These are phyloP conservation scores for Lydus trimaculatus DNA, from an alignment of 2,888 invertebrate genomes.

Conservation along the genomic window DNA sequence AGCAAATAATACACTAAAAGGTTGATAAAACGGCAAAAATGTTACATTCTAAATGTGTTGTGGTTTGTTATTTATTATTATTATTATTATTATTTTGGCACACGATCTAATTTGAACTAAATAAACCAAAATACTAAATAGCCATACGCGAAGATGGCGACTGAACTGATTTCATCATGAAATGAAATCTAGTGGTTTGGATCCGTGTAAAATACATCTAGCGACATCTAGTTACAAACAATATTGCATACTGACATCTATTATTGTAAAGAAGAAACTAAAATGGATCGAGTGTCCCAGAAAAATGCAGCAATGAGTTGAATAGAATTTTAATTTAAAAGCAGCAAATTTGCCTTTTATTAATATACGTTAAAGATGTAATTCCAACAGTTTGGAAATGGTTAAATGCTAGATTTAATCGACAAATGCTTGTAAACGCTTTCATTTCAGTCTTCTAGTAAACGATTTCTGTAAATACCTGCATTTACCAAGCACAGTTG, in stretches of 20 bases:
- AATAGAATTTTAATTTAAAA: no score
- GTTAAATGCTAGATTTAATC: no score
- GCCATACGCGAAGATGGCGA: slow-evolving; percentile 6
- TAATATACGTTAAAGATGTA: no score
- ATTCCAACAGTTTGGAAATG: no score
- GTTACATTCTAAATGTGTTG: slow-evolving; percentile 7
- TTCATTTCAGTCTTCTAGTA: no score
- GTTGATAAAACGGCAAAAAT: neutral
- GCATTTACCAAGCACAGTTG: no score
- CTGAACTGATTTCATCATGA: slow-evolving; percentile 1
- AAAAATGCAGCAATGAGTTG: no score
- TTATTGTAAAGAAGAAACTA: neutral
- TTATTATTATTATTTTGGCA: neutral
- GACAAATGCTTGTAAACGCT: no score
- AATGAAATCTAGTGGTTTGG: neutral
- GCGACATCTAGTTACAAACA: neutral
- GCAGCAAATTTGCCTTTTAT: no score
- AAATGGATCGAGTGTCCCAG: neutral
- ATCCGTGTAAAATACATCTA: neutral
- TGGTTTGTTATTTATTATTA: neutral
- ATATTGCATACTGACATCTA: neutral
- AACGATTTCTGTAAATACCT: no score
- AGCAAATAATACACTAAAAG: neutral
- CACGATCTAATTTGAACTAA: neutral
- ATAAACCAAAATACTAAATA: neutral